A percentile compares a stretch with the other conserved stretches of the same genome.
Conservation (phyloP, 2,888 invertebrate species). For the Drosophila mimica region DNA sequence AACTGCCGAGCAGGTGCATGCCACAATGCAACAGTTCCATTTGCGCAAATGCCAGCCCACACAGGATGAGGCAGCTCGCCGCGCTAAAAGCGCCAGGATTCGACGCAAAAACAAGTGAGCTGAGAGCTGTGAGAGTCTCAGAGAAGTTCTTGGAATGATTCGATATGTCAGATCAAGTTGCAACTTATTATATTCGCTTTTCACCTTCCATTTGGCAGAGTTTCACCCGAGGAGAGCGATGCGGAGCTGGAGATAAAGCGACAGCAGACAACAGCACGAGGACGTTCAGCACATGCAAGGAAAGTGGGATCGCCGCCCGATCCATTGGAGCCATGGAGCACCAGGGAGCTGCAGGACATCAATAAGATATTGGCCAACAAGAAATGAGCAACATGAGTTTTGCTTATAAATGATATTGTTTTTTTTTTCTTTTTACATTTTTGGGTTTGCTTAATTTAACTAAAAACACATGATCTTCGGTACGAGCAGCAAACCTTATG, state of each 20-base stretch:
- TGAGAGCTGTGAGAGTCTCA: background rate
- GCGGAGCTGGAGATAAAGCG: conserved; percentile 65
- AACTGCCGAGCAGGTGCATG: conserved; percentile 84
- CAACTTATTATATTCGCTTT: background rate
- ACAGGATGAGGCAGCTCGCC: conserved; percentile 78
- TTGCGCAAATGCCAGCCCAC: conserved; percentile 82
- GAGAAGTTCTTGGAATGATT: background rate
- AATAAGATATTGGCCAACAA: conserved; percentile 87
- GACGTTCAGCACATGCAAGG: conserved; percentile 76
- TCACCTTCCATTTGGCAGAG: conserved; percentile 56
- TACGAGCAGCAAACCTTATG: conserved; percentile 3
- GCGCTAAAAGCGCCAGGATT: conserved; percentile 82
- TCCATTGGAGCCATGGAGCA: conserved; percentile 91
- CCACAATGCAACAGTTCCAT: conserved; percentile 84
- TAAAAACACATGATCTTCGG: conserved; percentile 5
- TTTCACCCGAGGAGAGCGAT: conserved; percentile 79
- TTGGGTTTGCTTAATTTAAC: background rate
- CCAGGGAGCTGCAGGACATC: conserved; percentile 89
- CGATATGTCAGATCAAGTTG: background rate
- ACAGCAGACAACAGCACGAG: conserved; percentile 45
- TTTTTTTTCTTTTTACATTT: background rate
- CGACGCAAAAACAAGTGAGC: conserved; percentile 81
- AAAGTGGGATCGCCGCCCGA: conserved; percentile 86
- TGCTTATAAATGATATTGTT: conserved; percentile 3
- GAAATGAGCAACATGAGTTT: conserved; percentile 37